These are phyloP conservation scores for Drosophila anceps DNA, from an alignment of 2,888 invertebrate genomes.

Conservation along the genomic window DNA sequence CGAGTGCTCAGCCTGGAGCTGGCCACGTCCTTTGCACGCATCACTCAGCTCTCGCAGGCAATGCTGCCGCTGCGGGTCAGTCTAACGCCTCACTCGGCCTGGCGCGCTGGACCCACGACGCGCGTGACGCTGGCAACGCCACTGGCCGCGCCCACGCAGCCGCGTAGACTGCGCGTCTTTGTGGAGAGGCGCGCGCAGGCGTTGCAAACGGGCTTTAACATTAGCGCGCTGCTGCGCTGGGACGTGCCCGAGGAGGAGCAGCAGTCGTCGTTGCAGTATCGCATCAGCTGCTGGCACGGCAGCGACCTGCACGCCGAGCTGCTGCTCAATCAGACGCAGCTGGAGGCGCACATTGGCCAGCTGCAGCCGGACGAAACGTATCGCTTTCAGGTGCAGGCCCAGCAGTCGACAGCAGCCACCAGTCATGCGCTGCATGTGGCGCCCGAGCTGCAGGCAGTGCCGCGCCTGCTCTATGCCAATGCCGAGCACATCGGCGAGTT, in stretches of 20 bases:
- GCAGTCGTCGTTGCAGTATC: conserved; percentile 87
- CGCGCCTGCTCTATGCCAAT: conserved; percentile 91
- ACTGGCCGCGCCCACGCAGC: conserved; percentile 92
- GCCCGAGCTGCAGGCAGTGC: conserved; percentile 92
- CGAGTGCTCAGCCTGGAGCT: conserved; percentile 60
- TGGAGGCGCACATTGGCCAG: conserved; percentile 87
- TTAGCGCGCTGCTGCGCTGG: conserved; percentile 92
- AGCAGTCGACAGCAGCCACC: conserved; percentile 87
- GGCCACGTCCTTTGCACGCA: conserved; percentile 85
- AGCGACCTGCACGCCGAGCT: conserved; percentile 72
- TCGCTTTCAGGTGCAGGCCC: conserved; percentile 91
- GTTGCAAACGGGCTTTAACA: conserved; percentile 67
- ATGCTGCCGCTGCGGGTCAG: conserved; percentile 90
- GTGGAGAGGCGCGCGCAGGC: conserved; percentile 87
- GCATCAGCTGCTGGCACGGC: conserved; percentile 88
- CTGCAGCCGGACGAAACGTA: conserved; percentile 88
- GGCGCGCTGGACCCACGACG: conserved; percentile 91
- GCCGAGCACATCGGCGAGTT: conserved; percentile 90
- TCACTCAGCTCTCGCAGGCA: conserved; percentile 85
- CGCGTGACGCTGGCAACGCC: conserved; percentile 90
- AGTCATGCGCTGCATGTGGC: conserved; percentile 88
- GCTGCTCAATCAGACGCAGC: conserved; percentile 67
- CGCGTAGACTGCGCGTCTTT: conserved; percentile 90
- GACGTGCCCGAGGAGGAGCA: conserved; percentile 87
- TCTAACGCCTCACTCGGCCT: conserved; percentile 93